Evolutionary conservation across 2,113 vertebrate genomes (phyloP).

Genomic region (Brachionichthys hirsutus): DNA sequence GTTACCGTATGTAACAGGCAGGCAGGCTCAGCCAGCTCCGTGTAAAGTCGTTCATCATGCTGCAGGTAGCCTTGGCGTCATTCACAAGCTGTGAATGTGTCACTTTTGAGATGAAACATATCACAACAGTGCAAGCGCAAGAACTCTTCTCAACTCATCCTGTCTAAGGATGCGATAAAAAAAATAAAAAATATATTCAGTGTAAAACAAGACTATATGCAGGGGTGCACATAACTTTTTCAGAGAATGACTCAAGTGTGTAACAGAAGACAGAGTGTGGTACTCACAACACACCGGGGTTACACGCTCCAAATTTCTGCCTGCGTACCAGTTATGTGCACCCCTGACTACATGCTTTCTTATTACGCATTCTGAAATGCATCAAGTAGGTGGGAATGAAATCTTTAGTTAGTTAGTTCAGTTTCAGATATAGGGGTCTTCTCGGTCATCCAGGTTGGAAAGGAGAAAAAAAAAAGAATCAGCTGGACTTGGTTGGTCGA

Average conservation of each 20-base stretch:
- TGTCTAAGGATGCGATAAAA: background rate
- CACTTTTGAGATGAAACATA: conserved; percentile 20
- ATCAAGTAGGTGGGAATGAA: background rate
- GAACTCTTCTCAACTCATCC: conserved; percentile 4
- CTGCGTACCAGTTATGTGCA: too few relatives aligned
- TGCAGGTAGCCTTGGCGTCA: conserved; percentile 14
- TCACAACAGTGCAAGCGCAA: conserved; percentile 9
- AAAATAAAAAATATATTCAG: background rate
- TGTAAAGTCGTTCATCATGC: conserved; percentile 11
- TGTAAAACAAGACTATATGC: background rate
- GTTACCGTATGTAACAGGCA: conserved; percentile 13
- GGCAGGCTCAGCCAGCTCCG: conserved; percentile 17
- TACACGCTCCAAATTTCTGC: too few relatives aligned
- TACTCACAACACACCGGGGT: too few relatives aligned
- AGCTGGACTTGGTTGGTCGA: too few relatives aligned
- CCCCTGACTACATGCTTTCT: too few relatives aligned
- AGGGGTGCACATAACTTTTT: too few relatives aligned
- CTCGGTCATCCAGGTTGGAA: too few relatives aligned
- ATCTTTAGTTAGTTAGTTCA: background rate
- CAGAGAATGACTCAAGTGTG: too few relatives aligned
- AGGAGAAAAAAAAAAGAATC: too few relatives aligned
- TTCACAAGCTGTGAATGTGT: conserved; percentile 27
- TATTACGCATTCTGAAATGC: background rate
- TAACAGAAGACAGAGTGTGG: too few relatives aligned
- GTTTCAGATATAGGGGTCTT: too few relatives aligned